phyloP scores from a whole-genome alignment of 2,888 invertebrate species.

The Glaucopsyche alexis region DNA sequence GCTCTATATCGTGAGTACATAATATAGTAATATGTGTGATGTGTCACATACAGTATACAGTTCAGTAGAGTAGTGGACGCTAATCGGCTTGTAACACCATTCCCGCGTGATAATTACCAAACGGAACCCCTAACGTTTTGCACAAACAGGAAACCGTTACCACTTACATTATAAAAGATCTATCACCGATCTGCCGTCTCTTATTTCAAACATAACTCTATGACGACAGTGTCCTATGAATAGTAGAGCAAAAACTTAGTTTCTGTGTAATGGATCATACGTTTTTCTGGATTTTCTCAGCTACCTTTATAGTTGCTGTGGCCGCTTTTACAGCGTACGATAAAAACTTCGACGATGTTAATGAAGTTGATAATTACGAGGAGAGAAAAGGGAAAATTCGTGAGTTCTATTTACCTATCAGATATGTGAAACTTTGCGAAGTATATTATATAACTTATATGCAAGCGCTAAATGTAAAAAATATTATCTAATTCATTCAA shows the following conservation, averaged over 20 bases:
- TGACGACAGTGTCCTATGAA: conserved; percentile 23
- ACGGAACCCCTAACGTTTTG: conserved; percentile 67
- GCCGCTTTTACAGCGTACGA: conserved; percentile 53
- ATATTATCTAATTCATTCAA: not conserved
- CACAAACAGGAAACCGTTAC: conserved; percentile 70
- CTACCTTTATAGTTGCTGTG: conserved; percentile 46
- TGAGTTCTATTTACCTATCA: conserved; percentile 46
- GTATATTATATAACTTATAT: too few relatives aligned
- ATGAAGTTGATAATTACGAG: conserved; percentile 43
- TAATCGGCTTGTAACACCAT: conserved; percentile 42
- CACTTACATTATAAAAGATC: conserved; percentile 63
- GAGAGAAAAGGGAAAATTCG: conserved; percentile 61
- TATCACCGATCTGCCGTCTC: conserved; percentile 45
- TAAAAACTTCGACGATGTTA: conserved; percentile 44
- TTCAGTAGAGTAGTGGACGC: conserved; percentile 28
- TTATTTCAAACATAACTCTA: conserved; percentile 51
- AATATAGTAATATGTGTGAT: too few relatives aligned
- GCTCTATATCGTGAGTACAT: conserved; percentile 1
- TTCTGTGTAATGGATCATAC: conserved; percentile 49
- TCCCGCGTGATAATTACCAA: conserved; percentile 59
- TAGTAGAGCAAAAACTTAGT: too few relatives aligned
- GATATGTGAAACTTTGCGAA: not conserved
- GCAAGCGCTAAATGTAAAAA: not conserved
- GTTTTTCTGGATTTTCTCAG: conserved; percentile 48
- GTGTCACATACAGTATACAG: conserved; percentile 29